These are phyloP conservation scores for Misgurnus mizolepis DNA, from an alignment of 2,113 vertebrate species.

Conservation along the genomic window DNA sequence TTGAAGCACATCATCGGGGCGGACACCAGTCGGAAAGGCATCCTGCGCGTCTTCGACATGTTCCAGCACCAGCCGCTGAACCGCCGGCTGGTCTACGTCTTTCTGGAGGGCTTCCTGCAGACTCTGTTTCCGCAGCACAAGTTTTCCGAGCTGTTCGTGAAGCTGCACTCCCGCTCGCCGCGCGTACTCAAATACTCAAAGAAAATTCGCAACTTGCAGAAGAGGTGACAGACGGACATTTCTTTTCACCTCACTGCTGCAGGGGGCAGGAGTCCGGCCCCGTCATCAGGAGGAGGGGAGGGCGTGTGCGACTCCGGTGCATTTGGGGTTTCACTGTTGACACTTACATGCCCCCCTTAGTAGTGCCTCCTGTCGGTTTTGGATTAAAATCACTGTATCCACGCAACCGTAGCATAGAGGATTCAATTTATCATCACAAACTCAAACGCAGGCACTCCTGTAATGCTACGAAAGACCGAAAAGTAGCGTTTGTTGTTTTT, in stretches of 20 bases:
- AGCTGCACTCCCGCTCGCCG: slow-evolving; percentile 94
- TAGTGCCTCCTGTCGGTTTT: slow-evolving; percentile 24
- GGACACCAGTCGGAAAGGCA: slow-evolving; percentile 92
- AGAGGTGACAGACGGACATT: slow-evolving; percentile 89
- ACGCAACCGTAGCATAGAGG: slow-evolving; percentile 47
- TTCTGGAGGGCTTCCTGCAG: slow-evolving; percentile 97
- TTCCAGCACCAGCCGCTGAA: slow-evolving; percentile 97
- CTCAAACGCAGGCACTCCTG: slow-evolving; percentile 35
- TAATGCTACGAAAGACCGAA: slow-evolving; percentile 42
- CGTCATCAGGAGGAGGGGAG: background rate
- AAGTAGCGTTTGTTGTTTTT: slow-evolving; percentile 33
- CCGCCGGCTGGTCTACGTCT: slow-evolving; percentile 93
- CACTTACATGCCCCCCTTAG: background rate
- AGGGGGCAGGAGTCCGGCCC: slow-evolving; percentile 56
- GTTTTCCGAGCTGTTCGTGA: slow-evolving; percentile 95
- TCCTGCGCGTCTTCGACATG: slow-evolving; percentile 98
- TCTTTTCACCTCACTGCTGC: slow-evolving; percentile 53
- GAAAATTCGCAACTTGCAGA: slow-evolving; percentile 88
- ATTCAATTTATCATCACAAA: slow-evolving; percentile 46
- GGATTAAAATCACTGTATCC: slow-evolving; percentile 46
- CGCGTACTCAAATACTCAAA: slow-evolving; percentile 89
- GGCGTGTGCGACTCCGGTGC: background rate
- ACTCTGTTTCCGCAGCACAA: slow-evolving; percentile 97
- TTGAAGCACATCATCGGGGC: slow-evolving; percentile 82
- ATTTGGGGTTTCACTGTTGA: background rate